Evolutionary conservation across 1,140 invertebrate species (phyloP).

Genomic region (Dreissena polymorpha): DNA sequence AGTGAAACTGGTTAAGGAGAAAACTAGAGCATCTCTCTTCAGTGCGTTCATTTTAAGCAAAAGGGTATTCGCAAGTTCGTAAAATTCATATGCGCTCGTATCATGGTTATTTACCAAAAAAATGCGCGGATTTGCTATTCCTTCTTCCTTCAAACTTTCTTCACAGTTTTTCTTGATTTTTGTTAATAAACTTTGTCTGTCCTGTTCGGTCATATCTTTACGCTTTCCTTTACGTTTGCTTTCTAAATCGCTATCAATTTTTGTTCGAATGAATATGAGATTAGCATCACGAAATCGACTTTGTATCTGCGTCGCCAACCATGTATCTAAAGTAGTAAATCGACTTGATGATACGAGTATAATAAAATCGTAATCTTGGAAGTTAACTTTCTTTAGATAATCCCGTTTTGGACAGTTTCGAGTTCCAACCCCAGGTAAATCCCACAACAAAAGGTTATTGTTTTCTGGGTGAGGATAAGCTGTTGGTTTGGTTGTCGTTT

Average conservation of each 20-base stretch:
- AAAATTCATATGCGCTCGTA: neutral
- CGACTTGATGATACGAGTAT: neutral
- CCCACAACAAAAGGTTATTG: neutral
- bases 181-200: neutral
- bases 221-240: neutral
- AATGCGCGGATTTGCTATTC: too few species aligned
- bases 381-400: neutral
- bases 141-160: neutral
- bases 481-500: neutral
- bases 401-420: neutral
- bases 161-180: neutral
- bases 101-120: neutral
- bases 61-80: neutral
- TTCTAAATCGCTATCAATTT: conserved; percentile 2
- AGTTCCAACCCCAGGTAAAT: neutral
- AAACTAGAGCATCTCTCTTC: neutral
- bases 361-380: neutral
- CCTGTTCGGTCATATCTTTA: neutral
- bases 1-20: neutral
- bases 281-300: too few species aligned
- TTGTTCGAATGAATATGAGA: neutral
- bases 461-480: neutral
- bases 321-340: neutral
- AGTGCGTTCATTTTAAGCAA: neutral
- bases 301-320: neutral